Evolutionary conservation across 2,888 invertebrate species (phyloP).

Genomic region (Coecobrya sp.): DNA sequence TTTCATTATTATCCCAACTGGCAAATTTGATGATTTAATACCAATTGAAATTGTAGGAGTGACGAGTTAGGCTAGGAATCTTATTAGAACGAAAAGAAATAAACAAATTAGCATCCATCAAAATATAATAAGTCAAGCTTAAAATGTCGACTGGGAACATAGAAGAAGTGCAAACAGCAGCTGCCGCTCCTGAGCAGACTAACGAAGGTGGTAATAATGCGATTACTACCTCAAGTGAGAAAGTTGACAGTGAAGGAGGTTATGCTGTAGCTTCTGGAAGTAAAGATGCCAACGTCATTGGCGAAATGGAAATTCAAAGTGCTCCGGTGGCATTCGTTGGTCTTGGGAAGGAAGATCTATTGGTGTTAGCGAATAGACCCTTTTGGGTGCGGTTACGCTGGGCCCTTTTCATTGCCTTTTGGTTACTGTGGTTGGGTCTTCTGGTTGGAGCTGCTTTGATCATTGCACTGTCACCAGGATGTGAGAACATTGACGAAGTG

Average conservation of each 20-base stretch:
- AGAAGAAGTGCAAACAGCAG: neutral
- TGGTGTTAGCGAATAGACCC: constrained; percentile 41
- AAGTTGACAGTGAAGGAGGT: neutral
- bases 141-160: neutral
- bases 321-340: constrained; percentile 51
- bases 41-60: too few species aligned
- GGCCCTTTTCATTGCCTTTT: constrained; percentile 52
- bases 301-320: constrained; percentile 61
- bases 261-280: neutral
- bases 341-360: constrained; percentile 62
- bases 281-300: constrained; percentile 6
- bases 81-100: neutral
- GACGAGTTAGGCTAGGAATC: too few species aligned
- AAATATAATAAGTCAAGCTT: neutral
- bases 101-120: neutral
- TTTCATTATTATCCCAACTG: neutral
- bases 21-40: too few species aligned
- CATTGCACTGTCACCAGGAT: constrained; percentile 63
- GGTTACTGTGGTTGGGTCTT: constrained; percentile 59
- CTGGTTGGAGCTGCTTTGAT: constrained; percentile 67
- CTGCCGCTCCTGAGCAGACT: neutral
- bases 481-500: neutral
- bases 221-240: neutral
- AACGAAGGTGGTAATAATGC: neutral
- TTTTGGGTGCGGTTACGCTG: constrained; percentile 65